phyloP scores from a whole-genome alignment of 2,888 invertebrate species.

The Pecten maximus region DNA sequence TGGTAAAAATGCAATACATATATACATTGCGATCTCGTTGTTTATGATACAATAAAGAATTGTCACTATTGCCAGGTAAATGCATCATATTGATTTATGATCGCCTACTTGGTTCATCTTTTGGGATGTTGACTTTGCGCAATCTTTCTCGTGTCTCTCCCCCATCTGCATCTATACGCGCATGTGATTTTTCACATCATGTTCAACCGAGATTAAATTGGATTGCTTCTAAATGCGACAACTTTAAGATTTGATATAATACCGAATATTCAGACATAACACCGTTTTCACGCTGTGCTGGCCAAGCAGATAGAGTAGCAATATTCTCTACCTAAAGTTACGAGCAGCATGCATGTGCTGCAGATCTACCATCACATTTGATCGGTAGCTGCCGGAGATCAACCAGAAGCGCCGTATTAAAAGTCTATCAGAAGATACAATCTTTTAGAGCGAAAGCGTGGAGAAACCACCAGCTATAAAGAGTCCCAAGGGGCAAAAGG shows the following conservation, averaged over 20 bases:
- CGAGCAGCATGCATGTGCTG: not conserved
- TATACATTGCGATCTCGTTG: no score
- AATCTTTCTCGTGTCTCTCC: no score
- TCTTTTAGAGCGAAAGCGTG: not conserved
- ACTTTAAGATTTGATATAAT: not conserved
- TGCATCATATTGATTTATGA: no score
- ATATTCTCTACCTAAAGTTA: not conserved
- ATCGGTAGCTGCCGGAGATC: not conserved
- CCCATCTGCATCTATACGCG: not conserved
- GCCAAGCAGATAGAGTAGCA: not conserved
- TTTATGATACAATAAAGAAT: no score
- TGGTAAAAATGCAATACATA: no score
- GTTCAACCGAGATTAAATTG: not conserved
- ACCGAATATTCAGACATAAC: not conserved
- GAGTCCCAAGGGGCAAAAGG: not conserved
- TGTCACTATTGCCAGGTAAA: no score
- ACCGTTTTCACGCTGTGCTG: not conserved
- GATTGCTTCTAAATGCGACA: not conserved
- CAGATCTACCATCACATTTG: not conserved
- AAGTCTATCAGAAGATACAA: not conserved
- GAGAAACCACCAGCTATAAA: not conserved
- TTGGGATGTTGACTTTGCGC: no score
- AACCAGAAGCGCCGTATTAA: not conserved
- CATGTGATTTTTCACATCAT: not conserved
- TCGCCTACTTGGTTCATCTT: no score